Conservation (phyloP, 2,113 vertebrate species). For the Oxyura jamaicensis region DNA sequence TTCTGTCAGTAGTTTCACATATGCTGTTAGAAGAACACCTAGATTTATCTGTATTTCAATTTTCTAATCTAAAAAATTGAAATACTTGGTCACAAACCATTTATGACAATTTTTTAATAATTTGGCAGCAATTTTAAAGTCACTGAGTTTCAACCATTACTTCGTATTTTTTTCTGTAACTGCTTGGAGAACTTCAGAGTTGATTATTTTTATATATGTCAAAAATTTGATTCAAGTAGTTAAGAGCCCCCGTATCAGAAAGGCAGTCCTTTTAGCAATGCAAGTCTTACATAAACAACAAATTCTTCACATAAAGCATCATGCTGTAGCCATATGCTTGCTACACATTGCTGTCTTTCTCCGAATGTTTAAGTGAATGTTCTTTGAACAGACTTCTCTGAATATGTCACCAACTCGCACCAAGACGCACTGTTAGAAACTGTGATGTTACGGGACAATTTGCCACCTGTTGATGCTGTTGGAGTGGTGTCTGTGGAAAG, state of each 20-base stretch:
- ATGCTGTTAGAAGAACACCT: not conserved
- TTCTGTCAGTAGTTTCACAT: not conserved
- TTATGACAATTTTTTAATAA: not conserved
- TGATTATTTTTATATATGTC: not conserved
- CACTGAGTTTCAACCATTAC: not conserved
- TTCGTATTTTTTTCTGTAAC: not conserved
- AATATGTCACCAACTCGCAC: not conserved
- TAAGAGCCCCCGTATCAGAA: not conserved
- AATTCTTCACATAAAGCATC: not conserved
- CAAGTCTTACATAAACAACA: not conserved
- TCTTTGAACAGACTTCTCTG: not conserved
- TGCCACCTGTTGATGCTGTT: not conserved
- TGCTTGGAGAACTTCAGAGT: not conserved
- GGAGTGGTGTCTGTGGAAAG: not conserved
- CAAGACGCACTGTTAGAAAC: not conserved
- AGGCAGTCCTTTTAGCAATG: not conserved
- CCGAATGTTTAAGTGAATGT: not conserved
- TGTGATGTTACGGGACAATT: not conserved
- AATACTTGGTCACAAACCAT: not conserved
- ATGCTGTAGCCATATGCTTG: not conserved
- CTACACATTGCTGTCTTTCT: not conserved
- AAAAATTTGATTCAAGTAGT: not conserved
- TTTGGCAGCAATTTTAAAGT: not conserved
- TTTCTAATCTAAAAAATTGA: not conserved
- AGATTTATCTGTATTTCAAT: not conserved